Base-by-base conservation (phyloP, 2,888 invertebrate genomes). In the Chymomyza amoena region DNA sequence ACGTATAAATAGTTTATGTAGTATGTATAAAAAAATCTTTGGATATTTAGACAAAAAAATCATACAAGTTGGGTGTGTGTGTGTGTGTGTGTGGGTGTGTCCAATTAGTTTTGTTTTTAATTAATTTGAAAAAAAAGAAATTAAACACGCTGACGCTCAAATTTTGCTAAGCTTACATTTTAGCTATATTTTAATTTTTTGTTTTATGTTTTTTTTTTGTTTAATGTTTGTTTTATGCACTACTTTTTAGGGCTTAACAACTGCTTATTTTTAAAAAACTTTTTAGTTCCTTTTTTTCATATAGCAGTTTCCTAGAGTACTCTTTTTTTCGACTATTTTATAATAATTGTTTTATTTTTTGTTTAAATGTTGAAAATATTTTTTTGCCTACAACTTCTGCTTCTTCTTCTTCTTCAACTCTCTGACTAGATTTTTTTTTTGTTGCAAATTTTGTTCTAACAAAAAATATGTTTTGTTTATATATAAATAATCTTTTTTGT, bases 381-480 rank as follows among this genome's bases (percentile, higher is more conserved):
- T 72, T 7, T 63, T 63, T 52, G 52, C 54, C 63, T 54, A 63
- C 51, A 62, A 18, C 28, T 51, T 36, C 36, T 18, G 66, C 61
- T 25, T 60, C 63, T 36, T 59, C 32, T 50, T 15, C 68, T 69
- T 51, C 68, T 72, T 77, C 79, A 69, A 28, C 70, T 79, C 74
- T 77, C 84, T 83, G 82, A 83, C 82, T 83, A 83, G 82, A 83
- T 79, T 83, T 85, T 74, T 83, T 76, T 83, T 83, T 83, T 83
- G 82, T 83, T 83, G 82, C 82, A 78, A 83, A 85, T 83, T 82
- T 81, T 81, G 81, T 83, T 81, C 84, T 76, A 83, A 81, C 83
- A 84, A 81, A 81, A 77, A 81, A 79, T 64, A 61, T 68, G 61
- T 64, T 61, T 79, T 72, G 68, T 73, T 69, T 70, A 69, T 74